Percentiles rank a stretch among this genome's conserved stretches.
Conservation (phyloP, 30 jellyfish, hydroid and myxozoan genomes). For the Aurelia aurita region DNA sequence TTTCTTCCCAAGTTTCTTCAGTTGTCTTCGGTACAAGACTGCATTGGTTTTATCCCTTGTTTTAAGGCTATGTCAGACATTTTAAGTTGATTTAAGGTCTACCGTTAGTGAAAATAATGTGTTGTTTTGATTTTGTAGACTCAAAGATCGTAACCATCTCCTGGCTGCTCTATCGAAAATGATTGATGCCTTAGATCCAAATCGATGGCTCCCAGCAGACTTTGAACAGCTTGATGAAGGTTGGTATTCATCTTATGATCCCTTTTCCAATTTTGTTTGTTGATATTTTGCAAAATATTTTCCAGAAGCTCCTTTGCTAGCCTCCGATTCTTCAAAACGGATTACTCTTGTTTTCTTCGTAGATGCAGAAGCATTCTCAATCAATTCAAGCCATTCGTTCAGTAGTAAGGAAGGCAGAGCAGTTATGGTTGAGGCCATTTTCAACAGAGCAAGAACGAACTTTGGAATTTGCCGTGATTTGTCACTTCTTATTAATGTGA, state of each 20-base stretch:
- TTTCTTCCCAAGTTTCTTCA: too few species aligned
- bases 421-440: slow-evolving; percentile 27
- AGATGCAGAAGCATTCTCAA: slow-evolving; percentile 28
- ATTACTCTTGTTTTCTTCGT: not conserved
- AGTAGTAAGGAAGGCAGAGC: slow-evolving; percentile 66
- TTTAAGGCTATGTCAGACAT: too few species aligned
- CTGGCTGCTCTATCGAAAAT: slow-evolving; percentile 14
- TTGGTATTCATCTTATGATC: too few species aligned
- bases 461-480: slow-evolving; percentile 86
- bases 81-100: too few species aligned
- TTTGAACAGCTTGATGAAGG: slow-evolving; percentile 49
- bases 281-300: too few species aligned
- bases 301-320: too few species aligned
- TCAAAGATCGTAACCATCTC: slow-evolving; percentile 30
- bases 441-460: slow-evolving; percentile 39
- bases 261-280: too few species aligned
- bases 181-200: slow-evolving; percentile 48
- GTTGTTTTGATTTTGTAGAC: slow-evolving; percentile 14
- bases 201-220: slow-evolving; percentile 50
- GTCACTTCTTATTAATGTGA: slow-evolving; percentile 49
- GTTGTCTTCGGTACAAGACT: too few species aligned
- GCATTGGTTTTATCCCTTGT: too few species aligned
- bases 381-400: slow-evolving; percentile 60
- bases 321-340: too few species aligned
- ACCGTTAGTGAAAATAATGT: too few species aligned